Percentiles rank a stretch among this genome's conserved stretches.
phyloP scores from a whole-genome alignment of 2,113 vertebrate genomes.

The Plecotus auritus region DNA sequence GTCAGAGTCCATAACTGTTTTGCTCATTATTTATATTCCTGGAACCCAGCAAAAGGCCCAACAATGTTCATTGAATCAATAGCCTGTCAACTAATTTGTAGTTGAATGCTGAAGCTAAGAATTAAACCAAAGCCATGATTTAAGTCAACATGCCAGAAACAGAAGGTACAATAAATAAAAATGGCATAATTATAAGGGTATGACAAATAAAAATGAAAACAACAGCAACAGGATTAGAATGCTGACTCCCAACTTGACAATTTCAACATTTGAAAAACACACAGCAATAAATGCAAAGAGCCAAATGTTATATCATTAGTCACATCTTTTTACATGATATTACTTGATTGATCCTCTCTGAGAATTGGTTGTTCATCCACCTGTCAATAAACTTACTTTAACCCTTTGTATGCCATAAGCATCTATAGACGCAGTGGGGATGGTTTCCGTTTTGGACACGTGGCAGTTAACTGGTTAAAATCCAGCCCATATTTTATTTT shows the following conservation, averaged over 20 bases:
- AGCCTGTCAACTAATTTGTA: background rate
- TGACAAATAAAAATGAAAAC: background rate
- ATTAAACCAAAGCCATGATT: background rate
- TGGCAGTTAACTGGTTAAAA: no score
- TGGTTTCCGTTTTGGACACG: no score
- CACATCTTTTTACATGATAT: background rate
- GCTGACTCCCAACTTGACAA: background rate
- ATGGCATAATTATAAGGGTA: background rate
- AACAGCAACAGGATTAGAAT: background rate
- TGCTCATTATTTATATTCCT: background rate
- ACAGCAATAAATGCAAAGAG: background rate
- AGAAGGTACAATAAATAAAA: background rate
- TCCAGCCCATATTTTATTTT: background rate
- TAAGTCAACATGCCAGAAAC: background rate
- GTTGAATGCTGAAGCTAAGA: background rate
- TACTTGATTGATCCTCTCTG: background rate
- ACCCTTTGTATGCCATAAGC: no score
- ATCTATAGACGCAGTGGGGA: no score
- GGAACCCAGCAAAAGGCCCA: background rate
- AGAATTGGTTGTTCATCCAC: background rate
- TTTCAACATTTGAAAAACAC: background rate
- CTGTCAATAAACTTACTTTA: background rate
- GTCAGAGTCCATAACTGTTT: background rate
- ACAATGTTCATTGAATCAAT: background rate
- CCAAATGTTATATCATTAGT: background rate